phyloP scores from a whole-genome alignment of 2,113 vertebrate genomes.

The Mustelus asterias region DNA sequence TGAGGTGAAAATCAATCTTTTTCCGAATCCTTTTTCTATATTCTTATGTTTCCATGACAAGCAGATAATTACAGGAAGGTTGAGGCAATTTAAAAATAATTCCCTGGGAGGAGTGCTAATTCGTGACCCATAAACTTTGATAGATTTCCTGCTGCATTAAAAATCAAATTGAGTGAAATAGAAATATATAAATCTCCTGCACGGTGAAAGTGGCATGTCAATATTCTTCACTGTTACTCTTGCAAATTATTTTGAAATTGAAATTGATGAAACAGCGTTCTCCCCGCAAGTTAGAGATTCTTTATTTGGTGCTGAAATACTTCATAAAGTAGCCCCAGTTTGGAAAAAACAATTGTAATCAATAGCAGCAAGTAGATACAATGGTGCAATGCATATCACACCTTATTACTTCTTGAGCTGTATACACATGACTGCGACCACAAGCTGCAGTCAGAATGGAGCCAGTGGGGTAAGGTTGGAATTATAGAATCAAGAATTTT shows the following conservation, averaged over 20 bases:
- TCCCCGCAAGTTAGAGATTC: background rate
- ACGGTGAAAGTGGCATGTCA: background rate
- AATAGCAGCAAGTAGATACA: background rate
- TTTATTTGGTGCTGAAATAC: background rate
- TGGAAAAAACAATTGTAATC: background rate
- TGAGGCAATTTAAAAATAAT: background rate
- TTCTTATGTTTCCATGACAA: background rate
- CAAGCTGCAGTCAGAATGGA: background rate
- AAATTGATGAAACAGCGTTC: background rate
- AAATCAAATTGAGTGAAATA: constrained; percentile 16
- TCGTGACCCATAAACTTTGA: background rate
- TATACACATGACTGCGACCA: background rate
- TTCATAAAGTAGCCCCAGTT: background rate
- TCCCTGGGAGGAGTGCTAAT: background rate
- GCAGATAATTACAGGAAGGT: background rate
- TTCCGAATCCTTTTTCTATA: background rate
- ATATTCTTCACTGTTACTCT: background rate
- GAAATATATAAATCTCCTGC: background rate
- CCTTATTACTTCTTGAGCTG: background rate
- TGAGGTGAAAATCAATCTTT: too few relatives aligned
- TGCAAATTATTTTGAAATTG: background rate
- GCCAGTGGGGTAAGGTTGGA: background rate
- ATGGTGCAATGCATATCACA: background rate
- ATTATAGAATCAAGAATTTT: background rate
- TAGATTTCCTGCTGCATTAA: background rate